phyloP scores from a whole-genome alignment of 2,888 invertebrate genomes.

The Aphodius granarius region DNA sequence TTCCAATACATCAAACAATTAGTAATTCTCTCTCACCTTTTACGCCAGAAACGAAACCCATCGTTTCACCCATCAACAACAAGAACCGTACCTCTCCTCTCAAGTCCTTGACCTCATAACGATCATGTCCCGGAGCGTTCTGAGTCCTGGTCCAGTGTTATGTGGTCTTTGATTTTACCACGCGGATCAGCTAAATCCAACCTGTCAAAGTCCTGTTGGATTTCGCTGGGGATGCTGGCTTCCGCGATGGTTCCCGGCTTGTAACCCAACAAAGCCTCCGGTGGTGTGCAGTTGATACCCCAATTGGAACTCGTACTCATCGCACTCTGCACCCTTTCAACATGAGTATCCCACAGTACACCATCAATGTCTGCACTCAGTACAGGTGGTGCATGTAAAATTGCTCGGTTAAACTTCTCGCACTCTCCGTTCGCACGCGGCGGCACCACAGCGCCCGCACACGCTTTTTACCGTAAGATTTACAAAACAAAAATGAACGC shows the following conservation, averaged over 20 bases:
- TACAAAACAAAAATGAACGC: constrained; percentile 18
- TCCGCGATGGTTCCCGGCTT: constrained; percentile 20
- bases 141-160: too few species aligned
- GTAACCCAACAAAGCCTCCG: constrained; percentile 33
- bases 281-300: constrained; percentile 29
- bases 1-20: too few species aligned
- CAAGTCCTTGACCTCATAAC: too few species aligned
- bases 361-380: constrained; percentile 30
- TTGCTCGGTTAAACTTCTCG: constrained; percentile 34
- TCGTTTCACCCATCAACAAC: too few species aligned
- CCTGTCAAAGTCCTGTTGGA: constrained; percentile 17
- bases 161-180: too few species aligned
- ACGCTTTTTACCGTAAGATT: constrained; percentile 15
- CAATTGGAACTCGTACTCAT: constrained; percentile 36
- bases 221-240: constrained; percentile 20
- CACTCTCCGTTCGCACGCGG: constrained; percentile 19
- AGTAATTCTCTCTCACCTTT: too few species aligned
- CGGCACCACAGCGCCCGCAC: constrained; percentile 17
- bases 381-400: constrained; percentile 27
- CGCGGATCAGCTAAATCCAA: too few species aligned
- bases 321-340: constrained; percentile 35
- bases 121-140: too few species aligned
- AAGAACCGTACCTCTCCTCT: too few species aligned
- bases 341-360: constrained; percentile 35
- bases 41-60: too few species aligned